Evolutionary conservation across 2,113 vertebrate genomes (phyloP).

Genomic region (Laticauda laticaudata): DNA sequence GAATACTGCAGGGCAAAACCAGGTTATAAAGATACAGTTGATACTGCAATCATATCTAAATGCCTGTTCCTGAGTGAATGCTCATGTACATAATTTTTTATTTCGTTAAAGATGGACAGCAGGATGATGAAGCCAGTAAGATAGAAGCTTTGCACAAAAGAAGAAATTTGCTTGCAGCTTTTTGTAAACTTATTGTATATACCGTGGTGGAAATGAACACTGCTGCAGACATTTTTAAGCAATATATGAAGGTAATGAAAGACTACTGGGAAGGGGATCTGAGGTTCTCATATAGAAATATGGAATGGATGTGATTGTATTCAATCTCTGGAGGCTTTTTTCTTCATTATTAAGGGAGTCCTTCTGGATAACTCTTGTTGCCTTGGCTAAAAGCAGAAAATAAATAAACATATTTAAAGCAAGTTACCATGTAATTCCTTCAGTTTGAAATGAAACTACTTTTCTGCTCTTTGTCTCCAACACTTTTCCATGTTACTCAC

Average conservation of each 20-base stretch:
- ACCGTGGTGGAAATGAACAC: conserved; percentile 98
- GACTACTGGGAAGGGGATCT: background rate
- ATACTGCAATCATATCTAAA: background rate
- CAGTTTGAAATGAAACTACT: background rate
- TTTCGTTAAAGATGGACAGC: conserved; percentile 86
- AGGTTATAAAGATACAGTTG: background rate
- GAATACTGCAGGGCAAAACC: background rate
- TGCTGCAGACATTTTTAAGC: conserved; percentile 97
- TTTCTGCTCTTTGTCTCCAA: background rate
- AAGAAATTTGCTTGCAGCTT: conserved; percentile 95
- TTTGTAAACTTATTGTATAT: conserved; percentile 98
- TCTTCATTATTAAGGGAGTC: background rate
- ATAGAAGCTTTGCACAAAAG: conserved; percentile 98
- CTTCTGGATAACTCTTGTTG: background rate
- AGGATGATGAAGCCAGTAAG: conserved; percentile 97
- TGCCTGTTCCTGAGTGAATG: background rate
- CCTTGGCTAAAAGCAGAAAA: background rate
- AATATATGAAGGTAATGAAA: conserved; percentile 93
- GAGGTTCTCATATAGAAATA: background rate
- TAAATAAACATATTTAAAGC: background rate
- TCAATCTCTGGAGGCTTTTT: background rate
- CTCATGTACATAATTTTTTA: conserved; percentile 28
- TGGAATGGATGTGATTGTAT: background rate
- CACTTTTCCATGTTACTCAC: background rate
- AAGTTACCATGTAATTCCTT: background rate